Conservation (phyloP, 1,140 invertebrate genomes). For the Frieseomelitta varia region DNA sequence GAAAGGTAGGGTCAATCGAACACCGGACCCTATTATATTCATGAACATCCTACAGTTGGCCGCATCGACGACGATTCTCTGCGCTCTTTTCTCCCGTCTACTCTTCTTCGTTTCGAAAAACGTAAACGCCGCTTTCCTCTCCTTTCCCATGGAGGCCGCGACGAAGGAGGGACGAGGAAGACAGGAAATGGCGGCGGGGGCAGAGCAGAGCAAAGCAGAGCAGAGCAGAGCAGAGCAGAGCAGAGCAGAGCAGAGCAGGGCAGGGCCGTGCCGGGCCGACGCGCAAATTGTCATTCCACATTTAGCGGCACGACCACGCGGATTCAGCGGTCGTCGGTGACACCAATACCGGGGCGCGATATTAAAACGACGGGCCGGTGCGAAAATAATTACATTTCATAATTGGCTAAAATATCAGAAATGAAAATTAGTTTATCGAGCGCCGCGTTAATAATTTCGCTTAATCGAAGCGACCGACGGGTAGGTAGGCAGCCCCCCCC, state of each 20-base stretch:
- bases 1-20: constrained; percentile 26
- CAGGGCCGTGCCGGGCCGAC: background rate
- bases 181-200: no score
- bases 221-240: no score
- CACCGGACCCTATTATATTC: constrained; percentile 59
- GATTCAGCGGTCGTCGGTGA: constrained; percentile 38
- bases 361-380: constrained; percentile 74
- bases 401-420: constrained; percentile 78
- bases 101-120: background rate
- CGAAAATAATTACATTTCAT: constrained; percentile 79
- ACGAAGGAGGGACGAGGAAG: background rate
- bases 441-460: constrained; percentile 75
- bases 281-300: constrained; percentile 60
- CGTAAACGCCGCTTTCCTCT: background rate
- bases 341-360: constrained; percentile 67
- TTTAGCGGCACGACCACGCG: constrained; percentile 45
- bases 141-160: background rate
- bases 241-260: background rate
- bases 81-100: background rate
- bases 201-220: no score
- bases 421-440: constrained; percentile 77
- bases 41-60: constrained; percentile 59
- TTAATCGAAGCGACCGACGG: constrained; percentile 73
- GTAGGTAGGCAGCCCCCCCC: constrained; percentile 44
- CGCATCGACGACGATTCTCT: constrained; percentile 13